Conservation (phyloP, 2,888 invertebrate genomes). For the Cataglyphis altisquamis region DNA sequence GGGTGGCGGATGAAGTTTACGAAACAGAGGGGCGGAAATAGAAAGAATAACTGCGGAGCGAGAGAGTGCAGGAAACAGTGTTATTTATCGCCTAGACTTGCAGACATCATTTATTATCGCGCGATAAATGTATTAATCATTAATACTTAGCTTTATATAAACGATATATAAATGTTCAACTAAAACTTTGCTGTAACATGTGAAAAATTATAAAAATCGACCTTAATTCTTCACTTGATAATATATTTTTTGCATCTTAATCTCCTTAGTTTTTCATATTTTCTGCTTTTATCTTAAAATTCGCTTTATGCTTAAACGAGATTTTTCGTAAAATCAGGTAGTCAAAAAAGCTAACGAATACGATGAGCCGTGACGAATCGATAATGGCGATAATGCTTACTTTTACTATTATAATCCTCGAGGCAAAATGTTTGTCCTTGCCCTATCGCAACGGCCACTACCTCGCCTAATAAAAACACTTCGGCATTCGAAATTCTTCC, state of each 20-base stretch:
- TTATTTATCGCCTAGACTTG: constrained; percentile 42
- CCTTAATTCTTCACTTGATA: not conserved
- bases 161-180: not conserved
- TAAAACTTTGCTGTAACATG: not conserved
- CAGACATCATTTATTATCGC: constrained; percentile 46
- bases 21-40: constrained; percentile 48
- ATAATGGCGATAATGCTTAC: constrained; percentile 30
- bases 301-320: not conserved
- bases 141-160: not conserved
- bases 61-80: constrained; percentile 37
- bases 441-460: constrained; percentile 53
- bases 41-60: constrained; percentile 57
- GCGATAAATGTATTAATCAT: constrained; percentile 36
- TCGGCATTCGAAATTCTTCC: constrained; percentile 37
- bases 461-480: constrained; percentile 56
- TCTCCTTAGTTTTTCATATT: not conserved
- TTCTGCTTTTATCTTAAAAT: not conserved
- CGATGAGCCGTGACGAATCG: constrained; percentile 40
- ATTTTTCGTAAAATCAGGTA: not conserved
- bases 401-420: constrained; percentile 56
- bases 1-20: constrained; percentile 51
- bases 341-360: not conserved
- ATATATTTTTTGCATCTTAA: not conserved
- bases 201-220: not conserved
- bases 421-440: constrained; percentile 56